phyloP scores from a whole-genome alignment of 1,140 invertebrate species.

The Diabrotica virgifera region DNA sequence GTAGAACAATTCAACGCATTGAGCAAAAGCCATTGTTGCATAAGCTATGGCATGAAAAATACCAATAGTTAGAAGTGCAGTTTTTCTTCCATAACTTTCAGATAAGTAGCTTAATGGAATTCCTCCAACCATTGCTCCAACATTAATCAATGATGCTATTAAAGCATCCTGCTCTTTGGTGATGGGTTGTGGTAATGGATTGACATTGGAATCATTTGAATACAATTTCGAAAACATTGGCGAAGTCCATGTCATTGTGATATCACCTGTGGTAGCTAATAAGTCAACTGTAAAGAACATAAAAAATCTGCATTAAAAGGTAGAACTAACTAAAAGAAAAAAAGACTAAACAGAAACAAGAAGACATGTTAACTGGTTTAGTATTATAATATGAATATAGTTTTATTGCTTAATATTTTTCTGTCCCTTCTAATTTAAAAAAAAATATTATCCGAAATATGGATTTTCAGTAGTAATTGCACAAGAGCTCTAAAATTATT shows the following conservation, averaged over 20 bases:
- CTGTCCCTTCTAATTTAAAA: too few relatives aligned
- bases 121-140: constrained; percentile 70
- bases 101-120: constrained; percentile 39
- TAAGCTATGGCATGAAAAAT: constrained; percentile 64
- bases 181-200: constrained; percentile 42
- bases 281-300: constrained; percentile 11
- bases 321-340: too few relatives aligned
- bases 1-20: constrained; percentile 54
- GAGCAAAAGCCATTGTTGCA: constrained; percentile 57
- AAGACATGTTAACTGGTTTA: too few relatives aligned
- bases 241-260: constrained; percentile 62
- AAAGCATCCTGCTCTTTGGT: constrained; percentile 63
- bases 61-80: constrained; percentile 42
- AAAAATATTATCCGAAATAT: too few relatives aligned
- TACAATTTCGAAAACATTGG: constrained; percentile 59
- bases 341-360: too few relatives aligned
- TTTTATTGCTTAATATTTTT: too few relatives aligned
- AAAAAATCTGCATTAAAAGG: too few relatives aligned
- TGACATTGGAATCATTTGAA: constrained; percentile 26
- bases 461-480: too few relatives aligned
- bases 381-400: too few relatives aligned
- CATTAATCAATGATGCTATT: constrained; percentile 74
- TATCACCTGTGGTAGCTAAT: constrained; percentile 16
- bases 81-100: constrained; percentile 49
- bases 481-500: too few relatives aligned